Evolutionary conservation across 2,797 vertebrate species (phyloP).

Genomic region (Menidia menidia): DNA sequence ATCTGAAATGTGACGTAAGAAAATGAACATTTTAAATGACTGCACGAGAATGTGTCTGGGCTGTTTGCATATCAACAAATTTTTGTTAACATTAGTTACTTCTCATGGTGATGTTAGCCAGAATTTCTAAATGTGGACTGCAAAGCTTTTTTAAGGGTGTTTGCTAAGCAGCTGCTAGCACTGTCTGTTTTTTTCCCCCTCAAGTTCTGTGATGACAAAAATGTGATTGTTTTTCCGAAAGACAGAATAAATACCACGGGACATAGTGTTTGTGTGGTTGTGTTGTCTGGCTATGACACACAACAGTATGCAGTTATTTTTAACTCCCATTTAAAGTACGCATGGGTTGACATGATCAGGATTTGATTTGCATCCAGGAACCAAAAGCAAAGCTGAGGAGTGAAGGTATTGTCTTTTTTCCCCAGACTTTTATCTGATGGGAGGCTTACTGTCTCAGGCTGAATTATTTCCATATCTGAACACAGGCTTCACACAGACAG

Average conservation of each 20-base stretch:
- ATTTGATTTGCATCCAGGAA: not conserved
- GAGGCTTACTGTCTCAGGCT: not conserved
- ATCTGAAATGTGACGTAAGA: too few relatives aligned
- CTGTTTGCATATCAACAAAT: too few relatives aligned
- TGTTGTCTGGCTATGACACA: not conserved
- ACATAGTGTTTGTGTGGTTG: too few relatives aligned
- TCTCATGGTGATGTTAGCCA: too few relatives aligned
- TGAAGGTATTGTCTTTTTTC: not conserved
- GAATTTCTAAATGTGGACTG: too few relatives aligned
- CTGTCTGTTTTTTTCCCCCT: too few relatives aligned
- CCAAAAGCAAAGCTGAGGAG: not conserved
- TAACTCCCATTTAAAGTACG: not conserved
- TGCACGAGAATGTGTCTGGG: too few relatives aligned
- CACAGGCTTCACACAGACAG: not conserved
- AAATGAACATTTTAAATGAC: too few relatives aligned
- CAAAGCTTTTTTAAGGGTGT: too few relatives aligned
- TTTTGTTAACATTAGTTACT: too few relatives aligned
- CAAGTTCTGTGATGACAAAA: too few relatives aligned
- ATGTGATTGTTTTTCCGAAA: not conserved
- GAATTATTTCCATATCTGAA: not conserved
- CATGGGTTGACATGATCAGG: not conserved
- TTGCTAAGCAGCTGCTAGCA: too few relatives aligned
- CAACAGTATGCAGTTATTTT: not conserved
- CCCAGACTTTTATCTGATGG: not conserved
- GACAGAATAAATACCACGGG: not conserved